phyloP scores from a whole-genome alignment of 1,140 invertebrate genomes.

The Mizuhopecten yessoensis region DNA sequence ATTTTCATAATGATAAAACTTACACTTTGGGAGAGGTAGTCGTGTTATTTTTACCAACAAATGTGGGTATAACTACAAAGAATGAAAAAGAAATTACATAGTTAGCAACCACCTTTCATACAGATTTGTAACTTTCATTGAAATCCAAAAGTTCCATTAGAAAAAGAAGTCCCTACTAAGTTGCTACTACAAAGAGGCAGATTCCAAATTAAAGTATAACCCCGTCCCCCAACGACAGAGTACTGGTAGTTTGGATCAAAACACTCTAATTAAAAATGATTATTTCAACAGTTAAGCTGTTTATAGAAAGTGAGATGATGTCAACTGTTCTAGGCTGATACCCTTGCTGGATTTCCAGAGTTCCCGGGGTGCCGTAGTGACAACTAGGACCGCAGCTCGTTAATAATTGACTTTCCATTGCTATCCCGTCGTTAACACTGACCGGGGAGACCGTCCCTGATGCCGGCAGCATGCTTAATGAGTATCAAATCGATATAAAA shows the following conservation, averaged over 20 bases:
- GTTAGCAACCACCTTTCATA: too few relatives aligned
- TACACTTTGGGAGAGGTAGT: too few relatives aligned
- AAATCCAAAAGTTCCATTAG: too few relatives aligned
- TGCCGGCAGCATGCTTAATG: constrained; percentile 23
- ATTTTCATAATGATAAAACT: too few relatives aligned
- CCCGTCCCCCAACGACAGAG: not conserved
- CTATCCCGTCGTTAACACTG: constrained; percentile 4
- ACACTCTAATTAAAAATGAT: not conserved
- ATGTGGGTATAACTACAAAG: too few relatives aligned
- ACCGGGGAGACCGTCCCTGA: not conserved
- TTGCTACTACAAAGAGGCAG: too few relatives aligned
- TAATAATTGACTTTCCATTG: constrained; percentile 21
- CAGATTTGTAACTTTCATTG: too few relatives aligned
- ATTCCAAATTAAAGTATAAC: too few relatives aligned
- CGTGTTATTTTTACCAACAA: too few relatives aligned
- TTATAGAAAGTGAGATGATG: too few relatives aligned
- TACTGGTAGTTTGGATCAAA: not conserved
- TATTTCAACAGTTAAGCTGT: not conserved
- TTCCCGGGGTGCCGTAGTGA: not conserved
- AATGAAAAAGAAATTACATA: too few relatives aligned
- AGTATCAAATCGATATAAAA: constrained; percentile 40
- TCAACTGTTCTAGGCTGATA: not conserved
- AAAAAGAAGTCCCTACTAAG: too few relatives aligned
- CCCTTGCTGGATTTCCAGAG: not conserved
- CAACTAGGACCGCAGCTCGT: not conserved